phyloP scores from a whole-genome alignment of 2,113 vertebrate genomes.

The Dicrurus megarhynchus region DNA sequence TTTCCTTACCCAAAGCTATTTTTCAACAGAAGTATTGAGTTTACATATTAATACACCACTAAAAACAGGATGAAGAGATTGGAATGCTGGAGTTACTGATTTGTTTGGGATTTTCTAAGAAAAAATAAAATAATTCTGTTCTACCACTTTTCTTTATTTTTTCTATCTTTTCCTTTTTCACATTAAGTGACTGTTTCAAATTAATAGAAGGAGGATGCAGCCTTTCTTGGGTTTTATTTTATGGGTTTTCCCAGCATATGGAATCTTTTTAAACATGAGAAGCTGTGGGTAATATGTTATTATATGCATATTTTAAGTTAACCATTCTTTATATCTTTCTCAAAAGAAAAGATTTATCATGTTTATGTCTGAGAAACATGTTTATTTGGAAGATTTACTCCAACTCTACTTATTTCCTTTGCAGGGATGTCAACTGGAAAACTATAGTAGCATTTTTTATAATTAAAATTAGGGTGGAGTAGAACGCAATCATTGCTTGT shows the following conservation, averaged over 20 bases:
- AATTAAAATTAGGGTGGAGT: conserved; percentile 55
- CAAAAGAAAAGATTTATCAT: conserved; percentile 57
- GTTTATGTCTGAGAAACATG: conserved; percentile 44
- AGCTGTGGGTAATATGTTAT: conserved; percentile 58
- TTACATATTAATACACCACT: conserved; percentile 60
- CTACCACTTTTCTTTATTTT: not conserved
- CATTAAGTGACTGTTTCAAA: conserved; percentile 56
- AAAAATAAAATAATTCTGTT: conserved; percentile 42
- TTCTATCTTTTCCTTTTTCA: not conserved
- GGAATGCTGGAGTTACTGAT: conserved; percentile 46
- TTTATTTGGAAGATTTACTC: conserved; percentile 52
- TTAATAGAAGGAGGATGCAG: conserved; percentile 67
- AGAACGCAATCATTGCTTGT: conserved; percentile 19
- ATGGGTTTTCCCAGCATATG: conserved; percentile 61
- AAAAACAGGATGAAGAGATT: conserved; percentile 55
- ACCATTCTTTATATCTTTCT: conserved; percentile 51
- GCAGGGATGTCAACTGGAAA: conserved; percentile 29
- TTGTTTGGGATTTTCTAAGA: conserved; percentile 60
- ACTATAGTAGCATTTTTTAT: conserved; percentile 27
- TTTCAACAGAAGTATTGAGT: conserved; percentile 63
- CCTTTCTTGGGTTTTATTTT: conserved; percentile 57
- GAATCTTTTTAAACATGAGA: conserved; percentile 69
- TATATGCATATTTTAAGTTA: conserved; percentile 67
- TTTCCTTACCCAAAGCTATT: conserved; percentile 57
- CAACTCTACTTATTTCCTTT: conserved; percentile 25